These are phyloP conservation scores for Nomia melanderi DNA, from an alignment of 1,140 invertebrate genomes.

Conservation along the genomic window DNA sequence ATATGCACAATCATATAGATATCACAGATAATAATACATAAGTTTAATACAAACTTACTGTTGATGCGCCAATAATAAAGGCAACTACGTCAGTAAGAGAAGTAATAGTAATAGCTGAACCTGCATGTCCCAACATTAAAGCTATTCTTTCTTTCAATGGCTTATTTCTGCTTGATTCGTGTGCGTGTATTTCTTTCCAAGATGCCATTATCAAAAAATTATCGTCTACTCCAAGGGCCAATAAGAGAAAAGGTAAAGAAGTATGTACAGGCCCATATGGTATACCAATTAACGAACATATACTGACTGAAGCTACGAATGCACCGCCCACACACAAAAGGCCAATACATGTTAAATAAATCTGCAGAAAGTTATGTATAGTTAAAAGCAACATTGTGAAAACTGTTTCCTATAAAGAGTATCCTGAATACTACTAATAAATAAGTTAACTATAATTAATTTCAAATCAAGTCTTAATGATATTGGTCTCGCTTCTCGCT, in stretches of 20 bases:
- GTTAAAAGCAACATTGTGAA: neutral
- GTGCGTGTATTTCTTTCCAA: slow-evolving; percentile 83
- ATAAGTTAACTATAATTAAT: neutral
- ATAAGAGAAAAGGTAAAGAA: slow-evolving; percentile 89
- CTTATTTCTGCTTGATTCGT: slow-evolving; percentile 79
- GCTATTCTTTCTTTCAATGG: slow-evolving; percentile 84
- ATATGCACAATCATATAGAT: neutral
- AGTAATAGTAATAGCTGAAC: slow-evolving; percentile 91
- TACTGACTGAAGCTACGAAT: slow-evolving; percentile 86
- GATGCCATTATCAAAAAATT: slow-evolving; percentile 91
- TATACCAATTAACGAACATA: slow-evolving; percentile 88
- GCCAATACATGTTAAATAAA: slow-evolving; percentile 81
- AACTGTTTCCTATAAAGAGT: neutral
- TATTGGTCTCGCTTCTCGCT: neutral
- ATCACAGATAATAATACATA: neutral
- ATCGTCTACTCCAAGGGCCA: slow-evolving; percentile 91
- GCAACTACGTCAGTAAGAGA: slow-evolving; percentile 92
- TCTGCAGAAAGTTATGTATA: slow-evolving; percentile 57
- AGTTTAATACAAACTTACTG: slow-evolving; percentile 76
- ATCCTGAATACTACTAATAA: neutral
- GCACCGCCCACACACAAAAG: slow-evolving; percentile 88
- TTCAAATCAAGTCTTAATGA: neutral
- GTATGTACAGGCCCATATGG: slow-evolving; percentile 91
- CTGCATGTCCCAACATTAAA: slow-evolving; percentile 88
- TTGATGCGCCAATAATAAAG: slow-evolving; percentile 87